Base-by-base conservation (phyloP, 2,797 vertebrate species). In the Chelon auratus region DNA sequence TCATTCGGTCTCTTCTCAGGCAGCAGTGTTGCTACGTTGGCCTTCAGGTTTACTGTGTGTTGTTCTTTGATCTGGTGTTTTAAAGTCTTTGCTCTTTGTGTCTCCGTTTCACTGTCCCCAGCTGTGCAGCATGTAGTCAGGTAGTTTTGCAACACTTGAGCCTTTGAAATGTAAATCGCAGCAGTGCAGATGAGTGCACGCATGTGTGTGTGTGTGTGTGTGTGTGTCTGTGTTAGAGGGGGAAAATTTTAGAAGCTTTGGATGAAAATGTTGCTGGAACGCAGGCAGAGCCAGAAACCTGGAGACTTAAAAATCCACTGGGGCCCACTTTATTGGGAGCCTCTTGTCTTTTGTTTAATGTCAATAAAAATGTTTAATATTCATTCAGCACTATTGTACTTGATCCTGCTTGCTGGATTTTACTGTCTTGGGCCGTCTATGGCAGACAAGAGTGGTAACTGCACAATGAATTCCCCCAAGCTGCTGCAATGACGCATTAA, bases 161-260 rank as follows among this genome's bases (percentile, higher is more conserved):
- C 47, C 75, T 90, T 90, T 90, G 84, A 89, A 83, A 86, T 87
- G 78, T 57, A 87, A 90, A 90, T 85, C 17, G 17, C n/a, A 39
- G 3, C 9, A 13, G 12, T 48, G 15, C 5, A 6, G 30, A 33
- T 48, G 8, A n/a, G 8, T 57, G 51, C 52, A 18, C 59, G 26
- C 53, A 18, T 52, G 26, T 57, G 17, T 42, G 17, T 54, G 22
- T n/a, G 55, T 26, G 63, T 53, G 22, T 22, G n/a, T n/a, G n/a
- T n/a, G n/a, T n/a, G n/a, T n/a, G n/a, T n/a, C n/a, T n/a, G 55
- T 26, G 63, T 53, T 56, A 51, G 36, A 43, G 5, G 30, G 30
- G 30, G 33, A 45, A 11, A 18, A 2, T 66, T 62, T 65, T 56
- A 17, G 9, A 54, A 56, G 33, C 56, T 60, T 33, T 79, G 58